Conservation (phyloP, 2,888 invertebrate species). For the Dichetophora obliterata region DNA sequence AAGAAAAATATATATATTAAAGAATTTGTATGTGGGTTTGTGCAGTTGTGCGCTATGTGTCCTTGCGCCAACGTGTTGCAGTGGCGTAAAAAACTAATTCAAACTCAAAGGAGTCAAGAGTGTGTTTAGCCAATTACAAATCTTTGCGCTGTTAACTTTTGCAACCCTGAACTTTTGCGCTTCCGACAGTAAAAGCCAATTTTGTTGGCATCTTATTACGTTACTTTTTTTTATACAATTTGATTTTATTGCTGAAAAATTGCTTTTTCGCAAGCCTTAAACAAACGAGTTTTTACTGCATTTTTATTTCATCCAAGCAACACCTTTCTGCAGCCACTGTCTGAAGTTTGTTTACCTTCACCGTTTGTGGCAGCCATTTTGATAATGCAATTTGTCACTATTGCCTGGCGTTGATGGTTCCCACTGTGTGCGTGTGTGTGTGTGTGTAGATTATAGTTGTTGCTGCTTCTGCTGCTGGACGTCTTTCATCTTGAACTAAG, state of each 20-base stretch:
- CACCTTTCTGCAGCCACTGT: no score
- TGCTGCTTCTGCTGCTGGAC: neutral
- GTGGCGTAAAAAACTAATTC: slow-evolving; percentile 8
- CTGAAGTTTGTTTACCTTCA: no score
- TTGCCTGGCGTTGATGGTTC: neutral
- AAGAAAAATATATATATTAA: no score
- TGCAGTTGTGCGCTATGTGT: neutral
- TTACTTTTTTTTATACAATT: no score
- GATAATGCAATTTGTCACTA: neutral
- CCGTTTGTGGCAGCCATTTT: neutral
- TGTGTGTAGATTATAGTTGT: neutral
- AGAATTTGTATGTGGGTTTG: neutral
- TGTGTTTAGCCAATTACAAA: slow-evolving; percentile 8
- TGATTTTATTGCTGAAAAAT: neutral
- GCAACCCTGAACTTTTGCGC: slow-evolving; percentile 5
- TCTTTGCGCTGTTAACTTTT: neutral
- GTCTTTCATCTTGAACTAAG: neutral
- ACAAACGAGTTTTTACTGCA: no score
- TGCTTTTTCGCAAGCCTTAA: no score
- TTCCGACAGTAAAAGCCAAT: neutral
- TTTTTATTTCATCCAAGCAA: no score
- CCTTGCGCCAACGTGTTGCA: slow-evolving; percentile 1
- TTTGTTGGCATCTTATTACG: neutral
- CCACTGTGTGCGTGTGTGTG: no score
- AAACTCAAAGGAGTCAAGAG: neutral